phyloP scores from a whole-genome alignment of 2,888 invertebrate genomes.

The Thelaira solivaga region DNA sequence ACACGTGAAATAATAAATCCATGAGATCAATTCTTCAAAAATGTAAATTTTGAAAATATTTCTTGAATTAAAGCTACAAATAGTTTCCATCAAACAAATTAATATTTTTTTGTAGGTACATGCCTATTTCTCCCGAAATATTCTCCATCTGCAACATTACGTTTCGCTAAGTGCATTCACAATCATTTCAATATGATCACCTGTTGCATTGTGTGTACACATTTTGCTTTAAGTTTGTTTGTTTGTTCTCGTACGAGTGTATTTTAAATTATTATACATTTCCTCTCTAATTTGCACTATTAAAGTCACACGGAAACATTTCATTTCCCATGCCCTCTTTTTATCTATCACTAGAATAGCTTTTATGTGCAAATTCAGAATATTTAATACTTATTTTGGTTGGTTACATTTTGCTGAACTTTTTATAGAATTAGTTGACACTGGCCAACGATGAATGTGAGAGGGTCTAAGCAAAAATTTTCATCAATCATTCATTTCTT shows the following conservation, averaged over 20 bases:
- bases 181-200: constrained; percentile 31
- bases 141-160: neutral
- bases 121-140: too few relatives aligned
- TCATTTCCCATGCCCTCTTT: constrained; percentile 50
- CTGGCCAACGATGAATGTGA: neutral
- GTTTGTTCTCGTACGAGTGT: constrained; percentile 22
- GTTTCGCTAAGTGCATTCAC: constrained; percentile 1
- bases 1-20: too few relatives aligned
- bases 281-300: constrained; percentile 55
- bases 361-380: neutral
- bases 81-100: too few relatives aligned
- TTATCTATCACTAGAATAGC: neutral
- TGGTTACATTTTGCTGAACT: neutral
- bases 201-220: constrained; percentile 20
- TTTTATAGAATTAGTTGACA: constrained; percentile 19
- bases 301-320: constrained; percentile 58
- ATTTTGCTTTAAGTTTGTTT: constrained; percentile 5
- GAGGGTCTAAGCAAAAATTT: neutral
- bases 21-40: too few relatives aligned
- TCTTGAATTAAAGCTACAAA: too few relatives aligned
- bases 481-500: neutral
- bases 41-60: too few relatives aligned
- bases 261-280: constrained; percentile 52
- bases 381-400: constrained; percentile 1
- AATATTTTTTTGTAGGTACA: neutral